A percentile compares a stretch with the other conserved stretches of the same genome.
Conservation (phyloP, 2,797 vertebrate species). For the Dicrostonyx torquatus region DNA sequence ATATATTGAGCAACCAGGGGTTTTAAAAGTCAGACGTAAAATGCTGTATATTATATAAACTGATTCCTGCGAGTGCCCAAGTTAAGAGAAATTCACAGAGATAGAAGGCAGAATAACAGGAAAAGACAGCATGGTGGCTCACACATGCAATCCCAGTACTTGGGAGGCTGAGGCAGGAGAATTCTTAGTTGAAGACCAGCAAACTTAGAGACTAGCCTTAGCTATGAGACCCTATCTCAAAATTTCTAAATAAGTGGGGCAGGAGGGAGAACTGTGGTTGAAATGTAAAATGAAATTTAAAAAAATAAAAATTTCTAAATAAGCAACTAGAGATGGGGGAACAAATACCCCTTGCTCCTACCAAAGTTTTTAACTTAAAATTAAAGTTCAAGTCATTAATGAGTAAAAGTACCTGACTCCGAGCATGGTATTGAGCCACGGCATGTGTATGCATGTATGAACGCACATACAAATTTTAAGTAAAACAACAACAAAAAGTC, state of each 20-base stretch:
- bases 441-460: background rate
- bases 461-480: background rate
- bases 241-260: background rate
- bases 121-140: background rate
- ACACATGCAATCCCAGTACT: background rate
- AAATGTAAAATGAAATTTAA: too few relatives aligned
- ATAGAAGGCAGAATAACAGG: background rate
- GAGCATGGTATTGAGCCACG: background rate
- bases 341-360: background rate
- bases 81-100: background rate
- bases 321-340: background rate
- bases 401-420: background rate
- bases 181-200: background rate
- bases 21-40: background rate
- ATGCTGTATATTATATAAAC: background rate
- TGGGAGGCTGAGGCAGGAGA: background rate
- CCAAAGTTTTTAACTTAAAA: background rate
- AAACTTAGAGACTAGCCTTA: background rate
- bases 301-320: background rate
- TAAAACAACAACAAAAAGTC: background rate
- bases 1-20: background rate
- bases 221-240: background rate
- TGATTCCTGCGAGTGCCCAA: background rate
- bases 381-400: background rate
- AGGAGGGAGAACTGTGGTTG: too few relatives aligned